These are phyloP conservation scores for Hirudinaria manillensis DNA, from an alignment of 2,888 invertebrate species.

Conservation along the genomic window DNA sequence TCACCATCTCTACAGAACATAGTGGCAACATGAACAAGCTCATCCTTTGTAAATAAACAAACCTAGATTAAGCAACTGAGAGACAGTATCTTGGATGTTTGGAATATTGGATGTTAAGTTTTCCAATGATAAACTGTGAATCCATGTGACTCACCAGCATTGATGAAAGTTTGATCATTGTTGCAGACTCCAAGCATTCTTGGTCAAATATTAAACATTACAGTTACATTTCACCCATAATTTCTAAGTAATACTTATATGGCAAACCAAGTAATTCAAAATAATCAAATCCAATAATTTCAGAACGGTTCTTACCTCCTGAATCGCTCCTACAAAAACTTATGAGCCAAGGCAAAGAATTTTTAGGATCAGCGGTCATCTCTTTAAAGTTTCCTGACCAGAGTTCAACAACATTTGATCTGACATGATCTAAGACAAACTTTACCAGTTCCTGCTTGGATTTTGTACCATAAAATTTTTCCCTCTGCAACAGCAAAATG, in stretches of 20 bases:
- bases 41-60: slow-evolving; percentile 45
- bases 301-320: slow-evolving; percentile 49
- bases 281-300: not conserved
- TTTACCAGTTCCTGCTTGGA: slow-evolving; percentile 62
- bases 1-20: slow-evolving; percentile 56
- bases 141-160: slow-evolving; percentile 61
- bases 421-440: slow-evolving; percentile 63
- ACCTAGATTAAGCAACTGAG: not conserved
- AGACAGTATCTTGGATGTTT: not conserved
- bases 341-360: slow-evolving; percentile 59
- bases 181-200: slow-evolving; percentile 60
- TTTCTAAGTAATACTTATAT: not conserved
- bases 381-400: slow-evolving; percentile 53
- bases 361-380: slow-evolving; percentile 42
- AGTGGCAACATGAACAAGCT: slow-evolving; percentile 58
- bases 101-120: not conserved
- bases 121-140: not conserved
- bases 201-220: not conserved
- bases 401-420: slow-evolving; percentile 53
- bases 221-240: not conserved
- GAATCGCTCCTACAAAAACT: slow-evolving; percentile 60
- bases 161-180: slow-evolving; percentile 65
- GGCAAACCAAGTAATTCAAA: not conserved
- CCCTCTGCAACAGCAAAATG: slow-evolving; percentile 55
- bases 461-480: slow-evolving; percentile 62